Evolutionary conservation across 2,888 invertebrate genomes (phyloP), one percentile per base, ranked within the genome.

Genomic region (Piscicola geometra): DNA sequence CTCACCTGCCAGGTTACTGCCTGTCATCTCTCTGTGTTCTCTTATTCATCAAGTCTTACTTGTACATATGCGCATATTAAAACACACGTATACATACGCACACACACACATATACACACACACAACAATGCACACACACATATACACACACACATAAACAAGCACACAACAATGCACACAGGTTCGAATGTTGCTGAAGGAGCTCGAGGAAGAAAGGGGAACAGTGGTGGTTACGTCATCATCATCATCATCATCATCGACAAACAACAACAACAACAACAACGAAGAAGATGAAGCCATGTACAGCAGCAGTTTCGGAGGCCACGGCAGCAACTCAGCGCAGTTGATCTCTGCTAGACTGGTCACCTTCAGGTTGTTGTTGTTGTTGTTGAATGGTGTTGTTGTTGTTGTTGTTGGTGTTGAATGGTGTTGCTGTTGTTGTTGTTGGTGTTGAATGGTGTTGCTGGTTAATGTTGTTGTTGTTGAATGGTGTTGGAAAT

Each of bases 201-300:
- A 93, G 88, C 88, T 93, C 60, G 93, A 95, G 86, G 91, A 92
- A 81, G 89, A 90, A 69, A 89, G 93, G 76, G 90, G 91, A 5
- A 76, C 71, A 0, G 80, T 82, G 12, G 78, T 79, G 1, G n/a
- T 5, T 3, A 74, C 72, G 73, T 28, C 25, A 47, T 28, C 25
- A 47, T 33, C 64, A 2, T n/a, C n/a, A n/a, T n/a, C 64, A 71
- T 66, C 30, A 18, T n/a, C n/a, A n/a, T n/a, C n/a, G 15, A 36
- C 9, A 15, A 41, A 35, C n/a, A n/a, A n/a, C n/a, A n/a, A n/a
- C n/a, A n/a, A n/a, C n/a, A n/a, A n/a, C n/a, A n/a, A n/a, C n/a
- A 41, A 52, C 25, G n/a, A 21, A 33, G 64, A 33, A 32, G 36
- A 64, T 60, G 75, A 75, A 21, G 28, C 30, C n/a, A 50, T 52